These are phyloP conservation scores for Sebastes iracundus DNA, from an alignment of 2,797 vertebrate genomes.

Conservation along the genomic window DNA sequence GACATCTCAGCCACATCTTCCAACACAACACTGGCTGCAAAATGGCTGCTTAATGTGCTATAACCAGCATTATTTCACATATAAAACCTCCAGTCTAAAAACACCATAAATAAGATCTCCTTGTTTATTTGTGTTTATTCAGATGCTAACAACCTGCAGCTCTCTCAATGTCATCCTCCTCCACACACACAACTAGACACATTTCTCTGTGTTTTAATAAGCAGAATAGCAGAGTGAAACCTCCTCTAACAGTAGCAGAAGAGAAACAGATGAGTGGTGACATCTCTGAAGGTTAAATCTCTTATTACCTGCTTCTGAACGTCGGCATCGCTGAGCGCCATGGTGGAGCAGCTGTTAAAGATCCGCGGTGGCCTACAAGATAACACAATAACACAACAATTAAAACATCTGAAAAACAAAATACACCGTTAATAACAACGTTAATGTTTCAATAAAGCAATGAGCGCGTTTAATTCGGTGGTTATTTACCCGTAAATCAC, in stretches of 20 bases:
- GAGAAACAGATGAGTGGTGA: background rate
- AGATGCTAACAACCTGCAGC: slow-evolving; percentile 21
- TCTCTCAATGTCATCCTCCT: slow-evolving; percentile 67
- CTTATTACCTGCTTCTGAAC: slow-evolving; percentile 95
- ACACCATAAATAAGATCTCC: accelerated
- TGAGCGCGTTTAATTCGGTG: accelerated
- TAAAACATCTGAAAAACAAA: background rate
- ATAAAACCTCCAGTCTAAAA: background rate
- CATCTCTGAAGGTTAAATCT: slow-evolving; percentile 35
- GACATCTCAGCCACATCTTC: background rate
- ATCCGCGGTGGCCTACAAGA: slow-evolving; percentile 53
- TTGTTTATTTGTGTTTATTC: background rate
- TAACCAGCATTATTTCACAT: accelerated
- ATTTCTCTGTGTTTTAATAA: accelerated
- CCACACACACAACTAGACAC: background rate
- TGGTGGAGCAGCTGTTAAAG: slow-evolving; percentile 69
- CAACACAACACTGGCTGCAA: background rate
- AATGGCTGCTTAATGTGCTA: background rate
- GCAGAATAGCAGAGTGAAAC: accelerated
- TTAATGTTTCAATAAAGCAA: accelerated
- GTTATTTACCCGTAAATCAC: slow-evolving; percentile 55
- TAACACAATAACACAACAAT: background rate
- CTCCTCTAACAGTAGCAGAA: accelerated
- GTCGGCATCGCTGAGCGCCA: slow-evolving; percentile 98
- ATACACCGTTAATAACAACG: accelerated